phyloP scores from a whole-genome alignment of 1,140 invertebrate genomes.

The Parapsyche elsis region DNA sequence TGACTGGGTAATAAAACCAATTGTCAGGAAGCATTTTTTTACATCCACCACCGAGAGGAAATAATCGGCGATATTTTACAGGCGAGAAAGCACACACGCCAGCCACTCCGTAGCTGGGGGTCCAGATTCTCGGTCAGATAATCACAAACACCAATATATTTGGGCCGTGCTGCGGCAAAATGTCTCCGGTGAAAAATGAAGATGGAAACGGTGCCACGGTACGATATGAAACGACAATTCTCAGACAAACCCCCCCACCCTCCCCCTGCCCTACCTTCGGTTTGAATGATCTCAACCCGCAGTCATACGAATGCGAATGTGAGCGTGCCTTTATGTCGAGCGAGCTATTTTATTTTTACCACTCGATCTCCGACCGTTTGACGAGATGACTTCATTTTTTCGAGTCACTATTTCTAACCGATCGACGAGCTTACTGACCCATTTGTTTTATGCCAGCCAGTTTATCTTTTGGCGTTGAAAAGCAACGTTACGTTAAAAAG shows the following conservation, averaged over 20 bases:
- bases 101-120: neutral
- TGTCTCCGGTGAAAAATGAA: constrained; percentile 34
- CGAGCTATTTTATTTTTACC: neutral
- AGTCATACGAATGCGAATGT: too few relatives aligned
- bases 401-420: neutral
- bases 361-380: neutral
- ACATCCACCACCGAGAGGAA: constrained; percentile 35
- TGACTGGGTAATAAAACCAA: constrained; percentile 45
- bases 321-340: too few relatives aligned
- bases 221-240: constrained; percentile 6
- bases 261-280: neutral
- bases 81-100: constrained; percentile 29
- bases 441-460: too few relatives aligned
- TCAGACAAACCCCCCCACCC: too few relatives aligned
- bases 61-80: constrained; percentile 44
- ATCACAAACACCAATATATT: neutral
- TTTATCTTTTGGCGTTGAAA: too few relatives aligned
- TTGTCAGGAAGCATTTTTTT: constrained; percentile 45
- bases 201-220: constrained; percentile 7
- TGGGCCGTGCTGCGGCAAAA: neutral
- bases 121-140: constrained; percentile 34
- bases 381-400: neutral
- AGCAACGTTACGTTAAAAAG: too few relatives aligned
- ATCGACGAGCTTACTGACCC: too few relatives aligned
- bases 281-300: neutral